Evolutionary conservation across 2,888 invertebrate genomes (phyloP).

Genomic region (Drosophila heteroneura): DNA sequence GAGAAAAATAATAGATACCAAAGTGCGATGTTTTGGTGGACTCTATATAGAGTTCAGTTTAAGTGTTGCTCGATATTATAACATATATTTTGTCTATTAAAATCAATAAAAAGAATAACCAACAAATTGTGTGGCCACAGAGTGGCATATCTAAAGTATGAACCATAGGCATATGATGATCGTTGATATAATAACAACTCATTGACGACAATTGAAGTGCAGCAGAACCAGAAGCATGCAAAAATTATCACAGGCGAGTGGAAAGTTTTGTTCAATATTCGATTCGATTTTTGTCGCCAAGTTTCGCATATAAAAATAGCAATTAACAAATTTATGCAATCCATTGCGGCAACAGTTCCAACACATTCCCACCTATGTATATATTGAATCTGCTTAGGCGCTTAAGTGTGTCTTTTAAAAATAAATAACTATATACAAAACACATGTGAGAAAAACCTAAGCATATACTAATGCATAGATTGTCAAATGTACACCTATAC

Average conservation of each 20-base stretch:
- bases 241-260: constrained; percentile 62
- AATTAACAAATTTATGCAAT: constrained; percentile 79
- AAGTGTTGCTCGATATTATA: constrained; percentile 30
- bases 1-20: constrained; percentile 12
- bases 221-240: constrained; percentile 43
- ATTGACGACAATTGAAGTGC: constrained; percentile 76
- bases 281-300: constrained; percentile 60
- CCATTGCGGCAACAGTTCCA: constrained; percentile 33
- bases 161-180: constrained; percentile 15
- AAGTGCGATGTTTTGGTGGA: constrained; percentile 8
- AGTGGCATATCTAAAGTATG: constrained; percentile 30
- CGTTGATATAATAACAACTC: constrained; percentile 59
- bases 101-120: constrained; percentile 43
- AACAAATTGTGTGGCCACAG: constrained; percentile 43
- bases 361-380: constrained; percentile 16
- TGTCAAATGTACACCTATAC: constrained; percentile 2
- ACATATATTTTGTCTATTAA: constrained; percentile 47
- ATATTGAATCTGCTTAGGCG: constrained; percentile 24
- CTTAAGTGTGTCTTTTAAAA: constrained; percentile 49
- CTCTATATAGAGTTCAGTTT: constrained; percentile 20
- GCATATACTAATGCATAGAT: background rate
- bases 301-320: constrained; percentile 69
- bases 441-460: constrained; percentile 2
- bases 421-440: constrained; percentile 32
- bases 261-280: constrained; percentile 71